These are phyloP conservation scores for Oostethus manadensis DNA, from an alignment of 2,113 vertebrate species.

Conservation along the genomic window DNA sequence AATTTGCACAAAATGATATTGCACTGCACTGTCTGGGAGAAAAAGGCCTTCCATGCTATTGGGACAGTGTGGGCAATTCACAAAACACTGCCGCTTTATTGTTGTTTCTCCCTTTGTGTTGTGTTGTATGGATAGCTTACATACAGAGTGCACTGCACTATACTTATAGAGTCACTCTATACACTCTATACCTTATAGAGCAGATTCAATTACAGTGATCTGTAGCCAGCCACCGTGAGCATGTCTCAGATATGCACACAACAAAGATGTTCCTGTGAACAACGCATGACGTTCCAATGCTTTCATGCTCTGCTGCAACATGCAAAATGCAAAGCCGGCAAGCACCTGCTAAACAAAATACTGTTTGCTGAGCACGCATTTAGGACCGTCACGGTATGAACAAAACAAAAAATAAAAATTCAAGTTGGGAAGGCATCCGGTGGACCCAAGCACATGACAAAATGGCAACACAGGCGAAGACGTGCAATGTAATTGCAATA, in stretches of 20 bases:
- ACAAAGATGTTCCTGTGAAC: constrained; percentile 30
- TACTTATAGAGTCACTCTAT: too few species aligned
- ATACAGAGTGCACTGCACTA: constrained; percentile 12
- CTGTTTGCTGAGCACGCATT: constrained; percentile 14
- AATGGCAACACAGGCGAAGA: neutral
- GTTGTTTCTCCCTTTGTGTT: too few species aligned
- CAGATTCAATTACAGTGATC: constrained; percentile 7
- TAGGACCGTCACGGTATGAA: neutral
- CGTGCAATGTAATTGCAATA: neutral
- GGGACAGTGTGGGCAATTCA: too few species aligned
- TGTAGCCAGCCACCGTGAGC: neutral
- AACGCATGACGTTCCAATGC: constrained; percentile 18
- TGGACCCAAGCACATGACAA: neutral
- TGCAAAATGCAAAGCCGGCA: neutral
- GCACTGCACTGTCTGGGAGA: too few species aligned
- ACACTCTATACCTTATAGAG: neutral
- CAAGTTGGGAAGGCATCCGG: neutral
- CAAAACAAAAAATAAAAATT: neutral
- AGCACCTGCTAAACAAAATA: neutral
- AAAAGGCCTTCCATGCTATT: too few species aligned
- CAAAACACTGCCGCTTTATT: too few species aligned
- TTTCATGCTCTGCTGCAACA: constrained; percentile 30
- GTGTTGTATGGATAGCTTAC: neutral
- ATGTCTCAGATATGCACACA: constrained; percentile 26
- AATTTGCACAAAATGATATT: too few species aligned